A percentile compares a stretch with the other conserved stretches of the same genome.
Evolutionary conservation across 2,113 vertebrate genomes (phyloP).

Genomic region (Gavia stellata): DNA sequence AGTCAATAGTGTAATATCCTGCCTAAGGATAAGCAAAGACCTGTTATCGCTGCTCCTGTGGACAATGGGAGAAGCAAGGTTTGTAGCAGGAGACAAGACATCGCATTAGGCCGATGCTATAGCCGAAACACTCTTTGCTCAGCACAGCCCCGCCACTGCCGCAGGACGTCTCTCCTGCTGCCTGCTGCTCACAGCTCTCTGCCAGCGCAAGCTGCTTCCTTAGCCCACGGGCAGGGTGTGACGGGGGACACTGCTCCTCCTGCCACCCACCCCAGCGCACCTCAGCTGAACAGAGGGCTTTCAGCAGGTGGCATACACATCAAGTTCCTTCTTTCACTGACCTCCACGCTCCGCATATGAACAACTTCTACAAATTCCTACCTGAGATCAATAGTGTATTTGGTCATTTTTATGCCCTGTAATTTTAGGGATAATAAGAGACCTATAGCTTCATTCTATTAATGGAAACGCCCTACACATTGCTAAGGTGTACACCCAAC

Average conservation of each 20-base stretch:
- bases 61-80: rapidly evolving
- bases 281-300: neutral
- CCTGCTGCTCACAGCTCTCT: neutral
- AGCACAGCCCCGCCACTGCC: neutral
- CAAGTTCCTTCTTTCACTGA: neutral
- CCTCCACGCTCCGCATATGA: neutral
- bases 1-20: neutral
- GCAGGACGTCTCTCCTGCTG: neutral
- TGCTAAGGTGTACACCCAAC: neutral
- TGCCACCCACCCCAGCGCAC: neutral
- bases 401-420: neutral
- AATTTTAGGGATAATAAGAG: neutral
- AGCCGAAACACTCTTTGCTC: neutral
- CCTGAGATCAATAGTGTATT: neutral
- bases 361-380: neutral
- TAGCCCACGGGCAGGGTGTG: rapidly evolving
- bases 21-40: neutral
- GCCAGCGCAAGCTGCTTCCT: neutral
- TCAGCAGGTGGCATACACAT: neutral
- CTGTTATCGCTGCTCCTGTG: rapidly evolving
- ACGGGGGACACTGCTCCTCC: neutral
- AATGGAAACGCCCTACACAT: neutral
- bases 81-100: neutral
- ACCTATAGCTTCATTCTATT: neutral
- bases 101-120: neutral